Percentiles rank a stretch among this genome's conserved stretches.
These are phyloP conservation scores for Brenthis hecate DNA, from an alignment of 2,888 invertebrate genomes.

Conservation along the genomic window DNA sequence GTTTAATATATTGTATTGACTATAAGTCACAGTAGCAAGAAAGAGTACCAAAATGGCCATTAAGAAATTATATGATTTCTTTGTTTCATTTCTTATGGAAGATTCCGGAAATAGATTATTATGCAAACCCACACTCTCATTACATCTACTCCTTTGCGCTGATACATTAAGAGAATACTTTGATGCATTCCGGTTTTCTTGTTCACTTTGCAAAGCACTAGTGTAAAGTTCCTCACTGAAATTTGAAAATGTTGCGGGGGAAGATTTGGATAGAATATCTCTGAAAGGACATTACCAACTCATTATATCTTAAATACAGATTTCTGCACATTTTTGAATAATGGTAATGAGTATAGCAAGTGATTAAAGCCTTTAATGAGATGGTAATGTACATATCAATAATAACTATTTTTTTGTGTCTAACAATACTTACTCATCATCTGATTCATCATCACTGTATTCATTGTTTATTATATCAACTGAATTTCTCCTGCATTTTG, in stretches of 20 bases:
- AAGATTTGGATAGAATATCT: slow-evolving; percentile 64
- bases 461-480: slow-evolving; percentile 43
- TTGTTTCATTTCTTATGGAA: neutral
- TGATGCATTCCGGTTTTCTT: slow-evolving; percentile 22
- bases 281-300: slow-evolving; percentile 71
- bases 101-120: neutral
- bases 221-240: slow-evolving; percentile 58
- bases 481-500: slow-evolving; percentile 43
- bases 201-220: slow-evolving; percentile 24
- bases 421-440: slow-evolving; percentile 46
- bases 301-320: slow-evolving; percentile 40
- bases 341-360: neutral
- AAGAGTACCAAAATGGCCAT: slow-evolving; percentile 22
- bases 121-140: slow-evolving; percentile 5
- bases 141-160: slow-evolving; percentile 1
- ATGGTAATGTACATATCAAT: slow-evolving; percentile 35
- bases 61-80: neutral
- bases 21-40: slow-evolving; percentile 27
- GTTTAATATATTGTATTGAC: slow-evolving; percentile 14
- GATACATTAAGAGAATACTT: slow-evolving; percentile 9
- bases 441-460: slow-evolving; percentile 42
- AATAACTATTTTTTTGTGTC: neutral
- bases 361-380: slow-evolving; percentile 32
- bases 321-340: neutral
- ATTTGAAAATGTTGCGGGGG: slow-evolving; percentile 64